Evolutionary conservation across 2,797 vertebrate species (phyloP).

Genomic region (Hyperoplus lanceolatus): DNA sequence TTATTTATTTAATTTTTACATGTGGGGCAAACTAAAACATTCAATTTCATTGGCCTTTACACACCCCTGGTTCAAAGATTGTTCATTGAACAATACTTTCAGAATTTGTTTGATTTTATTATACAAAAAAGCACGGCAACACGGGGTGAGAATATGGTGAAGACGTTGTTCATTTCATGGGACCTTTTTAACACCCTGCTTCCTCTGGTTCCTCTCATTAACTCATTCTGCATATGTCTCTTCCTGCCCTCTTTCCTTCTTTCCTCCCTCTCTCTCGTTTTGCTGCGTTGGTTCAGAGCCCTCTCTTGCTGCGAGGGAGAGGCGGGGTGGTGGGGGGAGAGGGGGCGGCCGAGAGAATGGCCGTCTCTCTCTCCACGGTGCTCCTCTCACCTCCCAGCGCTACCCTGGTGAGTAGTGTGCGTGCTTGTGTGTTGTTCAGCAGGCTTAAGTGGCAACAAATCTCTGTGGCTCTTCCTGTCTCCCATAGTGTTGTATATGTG

Average conservation of each 20-base stretch:
- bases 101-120: not conserved
- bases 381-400: slow-evolving; percentile 89
- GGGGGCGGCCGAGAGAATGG: slow-evolving; percentile 87
- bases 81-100: not conserved
- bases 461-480: slow-evolving; percentile 66
- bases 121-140: not conserved
- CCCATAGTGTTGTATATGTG: slow-evolving; percentile 31
- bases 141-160: not conserved
- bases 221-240: slow-evolving; percentile 85
- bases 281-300: slow-evolving; percentile 88
- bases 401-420: slow-evolving; percentile 89
- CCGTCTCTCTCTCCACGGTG: slow-evolving; percentile 88
- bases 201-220: slow-evolving; percentile 84
- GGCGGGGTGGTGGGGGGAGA: slow-evolving; percentile 89
- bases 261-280: slow-evolving; percentile 75
- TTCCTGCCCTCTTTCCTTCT: slow-evolving; percentile 81
- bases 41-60: not conserved
- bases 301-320: slow-evolving; percentile 89
- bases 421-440: slow-evolving; percentile 78
- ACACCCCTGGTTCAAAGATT: not conserved
- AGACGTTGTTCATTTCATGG: slow-evolving; percentile 74
- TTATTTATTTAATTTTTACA: not conserved
- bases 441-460: slow-evolving; percentile 68
- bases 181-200: slow-evolving; percentile 83
- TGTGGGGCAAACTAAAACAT: not conserved